These are phyloP conservation scores for Cervus canadensis DNA, from an alignment of 2,113 vertebrate genomes.

Conservation along the genomic window DNA sequence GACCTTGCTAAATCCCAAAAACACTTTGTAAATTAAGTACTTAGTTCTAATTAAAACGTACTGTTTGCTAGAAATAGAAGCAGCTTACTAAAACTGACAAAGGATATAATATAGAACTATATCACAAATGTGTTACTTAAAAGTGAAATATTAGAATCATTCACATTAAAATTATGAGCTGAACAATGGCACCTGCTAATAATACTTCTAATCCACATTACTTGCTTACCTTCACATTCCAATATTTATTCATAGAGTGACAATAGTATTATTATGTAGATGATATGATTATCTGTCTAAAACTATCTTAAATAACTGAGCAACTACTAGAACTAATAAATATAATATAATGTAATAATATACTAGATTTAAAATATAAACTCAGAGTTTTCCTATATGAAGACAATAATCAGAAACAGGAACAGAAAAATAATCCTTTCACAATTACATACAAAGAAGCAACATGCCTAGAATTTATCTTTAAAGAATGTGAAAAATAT, in stretches of 20 bases:
- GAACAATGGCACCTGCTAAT: background rate
- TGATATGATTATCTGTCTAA: conserved; percentile 9
- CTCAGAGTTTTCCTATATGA: background rate
- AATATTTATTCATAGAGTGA: background rate
- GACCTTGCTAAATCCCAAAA: conserved; percentile 23
- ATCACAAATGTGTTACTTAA: background rate
- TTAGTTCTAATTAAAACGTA: conserved; percentile 30
- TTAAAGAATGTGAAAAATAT: background rate
- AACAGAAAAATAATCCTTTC: background rate
- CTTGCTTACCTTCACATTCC: background rate
- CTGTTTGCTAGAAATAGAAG: background rate
- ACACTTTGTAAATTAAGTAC: conserved; percentile 15
- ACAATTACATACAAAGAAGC: background rate
- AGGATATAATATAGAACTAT: background rate
- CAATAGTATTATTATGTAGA: background rate
- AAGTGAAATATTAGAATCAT: conserved; percentile 7
- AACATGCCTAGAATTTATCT: background rate
- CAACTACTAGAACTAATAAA: background rate
- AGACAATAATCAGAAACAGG: background rate
- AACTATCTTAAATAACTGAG: conserved; percentile 4
- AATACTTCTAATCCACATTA: background rate
- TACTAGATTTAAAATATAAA: background rate
- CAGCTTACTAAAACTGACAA: conserved; percentile 22
- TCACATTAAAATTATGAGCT: background rate
- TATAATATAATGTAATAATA: background rate